Evolutionary conservation across 2,888 invertebrate genomes (phyloP).

Genomic region (Choristoneura rosaceana): DNA sequence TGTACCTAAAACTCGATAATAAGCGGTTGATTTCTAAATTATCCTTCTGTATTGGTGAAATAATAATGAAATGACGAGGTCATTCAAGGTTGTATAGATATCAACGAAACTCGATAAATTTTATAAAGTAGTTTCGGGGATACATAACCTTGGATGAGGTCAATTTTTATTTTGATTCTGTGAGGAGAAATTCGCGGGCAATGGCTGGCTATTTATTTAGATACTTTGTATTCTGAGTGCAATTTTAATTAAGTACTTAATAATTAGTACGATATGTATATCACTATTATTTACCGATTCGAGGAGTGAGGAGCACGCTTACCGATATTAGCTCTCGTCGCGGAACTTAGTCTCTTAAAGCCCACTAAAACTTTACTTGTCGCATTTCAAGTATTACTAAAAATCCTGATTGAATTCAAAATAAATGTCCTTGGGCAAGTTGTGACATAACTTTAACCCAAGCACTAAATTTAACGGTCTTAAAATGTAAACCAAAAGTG

Average conservation of each 20-base stretch:
- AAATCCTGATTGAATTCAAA: neutral
- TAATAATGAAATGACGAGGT: too few relatives aligned
- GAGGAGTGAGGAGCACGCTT: conserved; percentile 1
- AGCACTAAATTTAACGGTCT: conserved; percentile 17
- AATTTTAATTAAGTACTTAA: conserved; percentile 3
- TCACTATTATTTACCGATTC: neutral
- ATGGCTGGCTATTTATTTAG: neutral
- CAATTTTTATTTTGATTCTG: too few relatives aligned
- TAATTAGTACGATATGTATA: conserved; percentile 1
- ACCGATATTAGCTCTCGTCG: neutral
- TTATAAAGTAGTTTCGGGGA: too few relatives aligned
- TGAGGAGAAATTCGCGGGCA: too few relatives aligned
- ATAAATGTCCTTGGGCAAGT: neutral
- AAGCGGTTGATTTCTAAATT: too few relatives aligned
- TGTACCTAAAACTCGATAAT: too few relatives aligned
- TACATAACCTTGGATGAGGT: too few relatives aligned
- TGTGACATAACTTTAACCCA: conserved; percentile 6
- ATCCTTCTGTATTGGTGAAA: too few relatives aligned
- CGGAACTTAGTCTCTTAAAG: neutral
- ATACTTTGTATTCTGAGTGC: conserved; percentile 3
- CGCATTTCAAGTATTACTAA: neutral
- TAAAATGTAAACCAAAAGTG: conserved; percentile 35
- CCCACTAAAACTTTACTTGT: neutral
- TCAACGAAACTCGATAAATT: too few relatives aligned
- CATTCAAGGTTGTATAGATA: too few relatives aligned